Conservation (phyloP, 1,140 invertebrate genomes). For the Wiebesia pumilae region DNA sequence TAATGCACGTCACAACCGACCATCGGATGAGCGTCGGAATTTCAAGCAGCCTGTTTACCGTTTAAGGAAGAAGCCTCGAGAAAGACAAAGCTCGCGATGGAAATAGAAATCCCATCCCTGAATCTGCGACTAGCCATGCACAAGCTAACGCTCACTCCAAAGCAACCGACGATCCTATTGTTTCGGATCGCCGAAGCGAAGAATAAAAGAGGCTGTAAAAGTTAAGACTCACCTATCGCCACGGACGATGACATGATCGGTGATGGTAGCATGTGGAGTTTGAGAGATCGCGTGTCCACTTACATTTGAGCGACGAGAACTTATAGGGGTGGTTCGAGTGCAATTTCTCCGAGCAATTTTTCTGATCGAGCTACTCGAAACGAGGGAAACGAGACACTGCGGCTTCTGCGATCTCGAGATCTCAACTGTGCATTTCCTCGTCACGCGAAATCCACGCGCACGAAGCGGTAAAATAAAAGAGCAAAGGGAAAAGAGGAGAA, state of each 20-base stretch:
- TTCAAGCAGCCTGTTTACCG: too few species aligned
- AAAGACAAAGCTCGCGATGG: too few species aligned
- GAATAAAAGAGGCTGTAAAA: not conserved
- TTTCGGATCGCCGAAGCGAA: not conserved
- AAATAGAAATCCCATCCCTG: too few species aligned
- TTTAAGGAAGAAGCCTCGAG: too few species aligned
- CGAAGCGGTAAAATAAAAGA: not conserved
- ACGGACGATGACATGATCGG: constrained; percentile 10
- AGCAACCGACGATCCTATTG: too few species aligned
- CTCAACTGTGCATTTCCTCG: constrained; percentile 12
- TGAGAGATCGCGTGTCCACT: not conserved
- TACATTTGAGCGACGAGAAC: constrained; percentile 31
- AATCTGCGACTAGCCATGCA: too few species aligned
- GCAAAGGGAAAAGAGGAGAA: not conserved
- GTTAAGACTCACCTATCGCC: constrained; percentile 28
- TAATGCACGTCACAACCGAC: too few species aligned
- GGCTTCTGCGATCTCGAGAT: not conserved
- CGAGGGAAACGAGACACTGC: not conserved
- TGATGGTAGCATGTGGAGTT: constrained; percentile 4
- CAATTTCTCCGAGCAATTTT: not conserved
- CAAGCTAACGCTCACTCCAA: too few species aligned
- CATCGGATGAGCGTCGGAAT: too few species aligned
- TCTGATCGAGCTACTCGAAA: too few species aligned
- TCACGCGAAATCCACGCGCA: not conserved
- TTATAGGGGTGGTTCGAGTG: not conserved